Evolutionary conservation across 2,113 vertebrate genomes (phyloP), one percentile per base, ranked within the genome.

Genomic region (Embiotoca jacksoni): DNA sequence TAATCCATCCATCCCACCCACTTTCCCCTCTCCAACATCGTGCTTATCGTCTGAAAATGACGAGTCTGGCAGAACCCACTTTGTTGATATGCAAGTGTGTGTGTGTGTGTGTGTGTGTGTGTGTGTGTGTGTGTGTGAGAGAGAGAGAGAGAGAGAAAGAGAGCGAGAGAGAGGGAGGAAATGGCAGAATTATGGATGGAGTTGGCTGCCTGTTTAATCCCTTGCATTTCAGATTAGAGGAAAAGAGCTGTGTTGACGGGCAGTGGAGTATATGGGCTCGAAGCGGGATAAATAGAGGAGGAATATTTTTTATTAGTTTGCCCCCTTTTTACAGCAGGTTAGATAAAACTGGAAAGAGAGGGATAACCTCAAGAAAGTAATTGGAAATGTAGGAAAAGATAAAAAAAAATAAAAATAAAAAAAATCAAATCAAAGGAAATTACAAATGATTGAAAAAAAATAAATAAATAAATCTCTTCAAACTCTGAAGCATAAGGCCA

Each of bases 171-270:
- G 14, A 49, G 71, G 60, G 72, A 57, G 63, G 55, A 80, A 54
- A 65, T 50, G 78, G 81, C 69, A 80, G 90, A 89, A 88, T 92
- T 90, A 91, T 79, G 75, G 90, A 82, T 86, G 66, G 52, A 84
- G 80, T 79, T 86, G 90, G 80, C 87, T 67, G 87, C 52, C 79
- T 66, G 83, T 84, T 89, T 92, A 94, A 94, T 94, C 92, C 91
- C 62, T 68, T 3, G 80, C 89, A 90, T 93, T 93, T 90, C 88
- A 93, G 94, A 95, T 95, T 94, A 94, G 87, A 89, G 83, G 44
- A 77, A 57, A 66, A 89, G 74, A 84, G 85, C 78, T 87, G 78
- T 85, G 82, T 72, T 85, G 88, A 86, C 78, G 80, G 70, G 65
- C 49, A 57, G 66, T 23, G 71, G 64, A 70, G 66, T 47, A 50